Conservation (phyloP, 1,140 invertebrate species). For the Pseudomyrmex pallidus region DNA sequence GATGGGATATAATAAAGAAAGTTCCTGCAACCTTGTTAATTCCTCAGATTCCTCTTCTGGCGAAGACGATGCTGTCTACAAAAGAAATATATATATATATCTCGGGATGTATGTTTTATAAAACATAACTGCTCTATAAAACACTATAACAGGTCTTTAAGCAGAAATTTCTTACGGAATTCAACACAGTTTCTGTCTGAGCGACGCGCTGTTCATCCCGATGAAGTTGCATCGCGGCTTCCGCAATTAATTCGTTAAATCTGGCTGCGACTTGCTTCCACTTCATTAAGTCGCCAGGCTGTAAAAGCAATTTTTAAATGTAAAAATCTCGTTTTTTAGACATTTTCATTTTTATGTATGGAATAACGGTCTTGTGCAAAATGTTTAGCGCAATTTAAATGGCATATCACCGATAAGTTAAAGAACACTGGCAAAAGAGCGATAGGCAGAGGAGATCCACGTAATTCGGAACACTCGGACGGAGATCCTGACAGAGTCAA, state of each 20-base stretch:
- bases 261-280: conserved; percentile 76
- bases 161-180: conserved; percentile 36
- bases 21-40: conserved; percentile 50
- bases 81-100: background rate
- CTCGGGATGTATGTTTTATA: too few relatives aligned
- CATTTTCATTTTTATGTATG: background rate
- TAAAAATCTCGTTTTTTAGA: too few relatives aligned
- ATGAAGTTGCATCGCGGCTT: conserved; percentile 72
- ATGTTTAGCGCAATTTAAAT: background rate
- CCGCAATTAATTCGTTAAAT: conserved; percentile 76
- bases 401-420: conserved; percentile 79
- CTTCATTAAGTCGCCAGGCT: conserved; percentile 72
- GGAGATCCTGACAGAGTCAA: conserved; percentile 80
- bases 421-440: conserved; percentile 85
- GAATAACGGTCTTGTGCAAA: background rate
- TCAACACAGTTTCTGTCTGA: conserved; percentile 13
- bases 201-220: conserved; percentile 55
- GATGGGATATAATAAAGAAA: conserved; percentile 67
- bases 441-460: conserved; percentile 82
- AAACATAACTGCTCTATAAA: too few relatives aligned
- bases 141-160: background rate
- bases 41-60: conserved; percentile 43
- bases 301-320: conserved; percentile 11
- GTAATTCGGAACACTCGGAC: conserved; percentile 81
- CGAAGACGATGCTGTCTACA: conserved; percentile 12